These are phyloP conservation scores for Cirrhinus mrigala DNA, from an alignment of 2,797 vertebrate species.

Conservation along the genomic window DNA sequence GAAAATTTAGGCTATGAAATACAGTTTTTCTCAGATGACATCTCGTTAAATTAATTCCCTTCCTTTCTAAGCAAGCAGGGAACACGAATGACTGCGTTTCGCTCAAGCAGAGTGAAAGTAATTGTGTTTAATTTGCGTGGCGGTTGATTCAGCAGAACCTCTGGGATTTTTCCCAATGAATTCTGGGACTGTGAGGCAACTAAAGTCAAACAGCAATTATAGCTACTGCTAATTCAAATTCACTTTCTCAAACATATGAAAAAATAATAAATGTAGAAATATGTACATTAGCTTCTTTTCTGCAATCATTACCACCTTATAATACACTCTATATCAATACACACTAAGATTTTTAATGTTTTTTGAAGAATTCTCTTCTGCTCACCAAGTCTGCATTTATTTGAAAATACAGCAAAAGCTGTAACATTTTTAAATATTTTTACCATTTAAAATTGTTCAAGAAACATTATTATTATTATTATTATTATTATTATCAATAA, in stretches of 20 bases:
- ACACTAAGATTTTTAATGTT: too few relatives aligned
- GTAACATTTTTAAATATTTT: too few relatives aligned
- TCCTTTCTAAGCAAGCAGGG: constrained; percentile 9
- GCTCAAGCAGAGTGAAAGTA: constrained; percentile 40
- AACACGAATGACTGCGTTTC: constrained; percentile 14
- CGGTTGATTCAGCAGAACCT: constrained; percentile 39
- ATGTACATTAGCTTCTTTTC: background rate
- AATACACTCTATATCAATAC: background rate
- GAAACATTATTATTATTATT: too few relatives aligned
- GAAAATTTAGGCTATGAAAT: background rate
- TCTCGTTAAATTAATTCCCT: constrained; percentile 33
- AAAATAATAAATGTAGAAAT: background rate
- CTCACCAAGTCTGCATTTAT: too few relatives aligned
- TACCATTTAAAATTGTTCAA: too few relatives aligned
- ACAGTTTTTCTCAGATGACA: constrained; percentile 3
- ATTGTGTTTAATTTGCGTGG: constrained; percentile 25
- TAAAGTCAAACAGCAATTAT: constrained; percentile 40
- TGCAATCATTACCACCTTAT: background rate
- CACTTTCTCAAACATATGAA: background rate
- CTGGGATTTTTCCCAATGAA: constrained; percentile 41
- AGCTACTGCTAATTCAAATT: background rate
- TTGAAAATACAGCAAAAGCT: too few relatives aligned
- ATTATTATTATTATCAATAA: too few relatives aligned
- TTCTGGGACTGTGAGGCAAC: constrained; percentile 25
- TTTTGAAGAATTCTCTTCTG: too few relatives aligned